A percentile compares a stretch with the other conserved stretches of the same genome.
These are phyloP conservation scores for Ceratotherium simum DNA, from an alignment of 2,113 vertebrate species.

Conservation along the genomic window DNA sequence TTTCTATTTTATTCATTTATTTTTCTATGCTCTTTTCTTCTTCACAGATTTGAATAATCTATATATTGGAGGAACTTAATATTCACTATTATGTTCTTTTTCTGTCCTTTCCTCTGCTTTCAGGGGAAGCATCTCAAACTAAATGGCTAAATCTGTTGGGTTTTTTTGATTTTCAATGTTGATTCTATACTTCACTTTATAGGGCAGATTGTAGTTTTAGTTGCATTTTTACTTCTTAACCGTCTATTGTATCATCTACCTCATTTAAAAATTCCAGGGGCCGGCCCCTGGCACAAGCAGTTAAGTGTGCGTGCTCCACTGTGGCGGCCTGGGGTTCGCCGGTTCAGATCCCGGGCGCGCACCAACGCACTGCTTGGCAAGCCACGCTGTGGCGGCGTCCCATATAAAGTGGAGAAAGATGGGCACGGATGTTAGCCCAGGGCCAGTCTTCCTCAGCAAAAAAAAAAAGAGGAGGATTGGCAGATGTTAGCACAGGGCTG, in stretches of 20 bases:
- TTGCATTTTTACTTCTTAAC: background rate
- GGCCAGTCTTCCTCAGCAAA: too few species aligned
- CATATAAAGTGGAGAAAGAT: too few species aligned
- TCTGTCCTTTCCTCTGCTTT: background rate
- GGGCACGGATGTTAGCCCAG: too few species aligned
- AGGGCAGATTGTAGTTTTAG: background rate
- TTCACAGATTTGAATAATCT: background rate
- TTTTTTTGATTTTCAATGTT: background rate
- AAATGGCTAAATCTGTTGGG: background rate
- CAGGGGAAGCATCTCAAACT: background rate
- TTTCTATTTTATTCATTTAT: conserved; percentile 17
- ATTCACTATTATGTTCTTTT: background rate
- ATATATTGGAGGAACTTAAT: background rate
- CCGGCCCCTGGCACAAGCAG: too few species aligned
- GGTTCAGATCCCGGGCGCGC: too few species aligned
- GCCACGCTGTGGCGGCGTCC: too few species aligned
- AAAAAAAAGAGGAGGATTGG: too few species aligned
- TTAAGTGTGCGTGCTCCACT: too few species aligned
- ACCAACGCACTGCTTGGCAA: too few species aligned
- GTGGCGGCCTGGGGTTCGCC: too few species aligned
- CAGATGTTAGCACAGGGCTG: too few species aligned
- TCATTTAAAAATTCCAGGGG: background rate
- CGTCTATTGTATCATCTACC: background rate
- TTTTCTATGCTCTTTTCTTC: background rate
- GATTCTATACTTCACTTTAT: background rate